These are phyloP conservation scores for Cygnus buccinator DNA, from an alignment of 2,113 vertebrate genomes.

Conservation along the genomic window DNA sequence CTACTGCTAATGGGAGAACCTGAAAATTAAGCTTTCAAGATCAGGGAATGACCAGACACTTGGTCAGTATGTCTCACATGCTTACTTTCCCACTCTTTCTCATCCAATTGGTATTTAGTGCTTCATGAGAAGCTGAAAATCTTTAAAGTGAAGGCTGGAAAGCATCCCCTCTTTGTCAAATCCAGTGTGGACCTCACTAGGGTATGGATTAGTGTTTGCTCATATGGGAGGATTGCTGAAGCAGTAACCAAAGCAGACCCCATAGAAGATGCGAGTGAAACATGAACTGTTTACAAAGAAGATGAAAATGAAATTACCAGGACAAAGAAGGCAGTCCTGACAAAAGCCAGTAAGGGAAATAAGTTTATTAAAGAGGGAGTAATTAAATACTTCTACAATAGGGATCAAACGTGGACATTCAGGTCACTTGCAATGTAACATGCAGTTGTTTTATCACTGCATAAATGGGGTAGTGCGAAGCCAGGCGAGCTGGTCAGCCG, in stretches of 20 bases:
- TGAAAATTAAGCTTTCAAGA: background rate
- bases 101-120: background rate
- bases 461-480: background rate
- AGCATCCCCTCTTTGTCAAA: background rate
- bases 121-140: background rate
- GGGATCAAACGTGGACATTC: background rate
- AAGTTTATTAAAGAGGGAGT: background rate
- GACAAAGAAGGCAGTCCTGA: background rate
- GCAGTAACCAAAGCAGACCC: background rate
- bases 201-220: fast-evolving
- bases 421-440: fast-evolving
- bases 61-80: background rate
- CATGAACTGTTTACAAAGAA: background rate
- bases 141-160: background rate
- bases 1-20: background rate
- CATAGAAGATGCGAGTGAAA: background rate
- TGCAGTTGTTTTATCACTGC: background rate
- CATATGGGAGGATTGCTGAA: background rate
- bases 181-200: background rate
- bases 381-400: background rate
- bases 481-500: background rate
- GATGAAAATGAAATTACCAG: background rate
- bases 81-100: background rate
- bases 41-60: background rate
- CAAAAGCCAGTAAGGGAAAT: background rate